Percentiles rank a stretch among this genome's conserved stretches.
Evolutionary conservation across 2,888 invertebrate species (phyloP).

Genomic region (Hesperia comma): DNA sequence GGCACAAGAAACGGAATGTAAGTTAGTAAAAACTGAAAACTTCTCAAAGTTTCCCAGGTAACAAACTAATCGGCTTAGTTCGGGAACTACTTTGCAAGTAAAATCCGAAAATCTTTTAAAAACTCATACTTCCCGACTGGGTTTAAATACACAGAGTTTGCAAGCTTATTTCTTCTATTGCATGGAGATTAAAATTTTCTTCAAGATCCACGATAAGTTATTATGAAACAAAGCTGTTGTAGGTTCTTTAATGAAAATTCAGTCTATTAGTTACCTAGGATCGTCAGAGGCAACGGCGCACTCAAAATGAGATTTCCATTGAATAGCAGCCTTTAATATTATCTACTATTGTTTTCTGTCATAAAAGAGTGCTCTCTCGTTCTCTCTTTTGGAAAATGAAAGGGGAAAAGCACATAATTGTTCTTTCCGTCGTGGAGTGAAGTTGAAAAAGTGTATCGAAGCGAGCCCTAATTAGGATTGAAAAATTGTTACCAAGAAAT

Average conservation of each 20-base stretch:
- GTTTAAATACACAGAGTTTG: conserved; percentile 7
- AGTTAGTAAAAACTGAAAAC: conserved; percentile 4
- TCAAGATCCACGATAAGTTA: not conserved
- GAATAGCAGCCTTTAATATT: conserved; percentile 35
- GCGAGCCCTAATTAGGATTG: conserved; percentile 35
- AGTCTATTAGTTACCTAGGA: conserved; percentile 29
- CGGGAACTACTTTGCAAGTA: conserved; percentile 29
- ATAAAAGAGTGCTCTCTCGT: conserved; percentile 36
- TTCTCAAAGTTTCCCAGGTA: conserved; percentile 16
- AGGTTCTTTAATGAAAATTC: conserved; percentile 24
- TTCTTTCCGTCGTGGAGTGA: conserved; percentile 31
- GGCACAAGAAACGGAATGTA: not conserved
- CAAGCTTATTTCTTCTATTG: conserved; percentile 13
- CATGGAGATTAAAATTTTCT: conserved; percentile 22
- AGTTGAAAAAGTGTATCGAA: conserved; percentile 32
- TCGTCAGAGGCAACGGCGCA: conserved; percentile 24
- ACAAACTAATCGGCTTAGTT: conserved; percentile 28
- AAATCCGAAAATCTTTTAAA: conserved; percentile 28
- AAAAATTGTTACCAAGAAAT: conserved; percentile 32
- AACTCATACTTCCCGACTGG: conserved; percentile 19
- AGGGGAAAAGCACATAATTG: conserved; percentile 33
- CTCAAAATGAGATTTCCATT: conserved; percentile 36
- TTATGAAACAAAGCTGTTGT: conserved; percentile 14
- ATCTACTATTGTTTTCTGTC: conserved; percentile 38
- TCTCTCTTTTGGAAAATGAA: conserved; percentile 36